A percentile compares a stretch with the other conserved stretches of the same genome.
Conservation (phyloP, 1,140 invertebrate species). For the Habropoda laboriosa region DNA sequence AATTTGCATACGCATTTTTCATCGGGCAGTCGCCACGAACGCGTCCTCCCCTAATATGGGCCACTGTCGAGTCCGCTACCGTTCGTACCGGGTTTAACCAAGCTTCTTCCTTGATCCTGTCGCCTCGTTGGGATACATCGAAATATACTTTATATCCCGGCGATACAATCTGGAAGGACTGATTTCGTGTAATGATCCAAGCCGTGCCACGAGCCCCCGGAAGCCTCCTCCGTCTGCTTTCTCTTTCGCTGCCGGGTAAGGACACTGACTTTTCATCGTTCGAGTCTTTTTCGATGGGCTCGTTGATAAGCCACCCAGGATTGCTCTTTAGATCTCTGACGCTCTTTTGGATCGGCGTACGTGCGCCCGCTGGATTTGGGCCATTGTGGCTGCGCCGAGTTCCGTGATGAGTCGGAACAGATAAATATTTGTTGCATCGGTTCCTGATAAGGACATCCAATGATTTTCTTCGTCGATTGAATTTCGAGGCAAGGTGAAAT, state of each 20-base stretch:
- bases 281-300: constrained; percentile 22
- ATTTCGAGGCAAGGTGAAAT: too few relatives aligned
- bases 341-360: constrained; percentile 2
- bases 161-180: constrained; percentile 53
- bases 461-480: background rate
- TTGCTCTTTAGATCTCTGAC: constrained; percentile 36
- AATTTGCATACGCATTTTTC: constrained; percentile 64
- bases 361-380: constrained; percentile 19
- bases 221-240: constrained; percentile 52
- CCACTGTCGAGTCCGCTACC: constrained; percentile 29
- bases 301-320: constrained; percentile 32
- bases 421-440: background rate
- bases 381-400: background rate
- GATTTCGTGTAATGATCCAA: constrained; percentile 65
- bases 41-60: constrained; percentile 58
- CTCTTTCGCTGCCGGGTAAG: constrained; percentile 61
- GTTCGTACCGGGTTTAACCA: constrained; percentile 6
- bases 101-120: background rate
- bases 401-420: constrained; percentile 8
- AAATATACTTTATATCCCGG: constrained; percentile 59
- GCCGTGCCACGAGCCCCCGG: constrained; percentile 17
- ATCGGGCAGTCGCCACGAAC: constrained; percentile 24
- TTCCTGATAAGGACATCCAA: background rate
- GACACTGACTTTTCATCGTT: constrained; percentile 42
- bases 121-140: constrained; percentile 50